Base-by-base conservation (phyloP, 2,113 vertebrate genomes). In the Neogobius melanostomus region DNA sequence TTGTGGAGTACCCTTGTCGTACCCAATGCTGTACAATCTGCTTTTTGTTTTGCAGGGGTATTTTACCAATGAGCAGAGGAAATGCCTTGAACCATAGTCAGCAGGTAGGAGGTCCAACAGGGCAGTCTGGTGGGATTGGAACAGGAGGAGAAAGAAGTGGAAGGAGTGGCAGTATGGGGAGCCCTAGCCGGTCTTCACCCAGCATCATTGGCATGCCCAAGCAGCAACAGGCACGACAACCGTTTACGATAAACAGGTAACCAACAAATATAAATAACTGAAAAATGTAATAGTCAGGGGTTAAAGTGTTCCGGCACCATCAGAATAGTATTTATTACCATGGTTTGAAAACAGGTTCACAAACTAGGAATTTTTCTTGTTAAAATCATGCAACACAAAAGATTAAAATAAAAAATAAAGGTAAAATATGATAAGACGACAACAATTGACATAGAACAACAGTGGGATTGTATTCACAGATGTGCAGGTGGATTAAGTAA, bases 201-300 rank as follows among this genome's bases (percentile, higher is more conserved):
- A 98, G 97, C 94, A 98, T 99, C 94, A 99, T 99, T 91, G 98
- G 97, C 89, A 99, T 99, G 97, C 98, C 97, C 94, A 99, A 99
- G 91, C 97, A 97, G 89, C 97, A 96, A 87, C 94, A 95, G 82
- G 94, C 95, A 75, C 94, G 97, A 90, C 98, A 98, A 89, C 95
- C 98, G 78, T 98, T 98, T 94, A 98, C 98, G 90, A 96, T 99
- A 89, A 98, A 98, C 95, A 98, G 97, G 97, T 98, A 93, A 91
- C 6, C 62, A 43, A 16, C 36, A 52, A 50, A 7, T 17, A 6
- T 28, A 15, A 36, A n/a, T 61, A 21, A 21, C 21, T 21, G 21
- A 21, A 21, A 21, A 21, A 21, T 21, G 21, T 21, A 21, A 21
- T 21, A 21, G 21, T 21, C 21, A 21, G 21, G 21, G 21, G 1